Conservation (phyloP, 2,888 invertebrate species). For the Mamestra brassicae region DNA sequence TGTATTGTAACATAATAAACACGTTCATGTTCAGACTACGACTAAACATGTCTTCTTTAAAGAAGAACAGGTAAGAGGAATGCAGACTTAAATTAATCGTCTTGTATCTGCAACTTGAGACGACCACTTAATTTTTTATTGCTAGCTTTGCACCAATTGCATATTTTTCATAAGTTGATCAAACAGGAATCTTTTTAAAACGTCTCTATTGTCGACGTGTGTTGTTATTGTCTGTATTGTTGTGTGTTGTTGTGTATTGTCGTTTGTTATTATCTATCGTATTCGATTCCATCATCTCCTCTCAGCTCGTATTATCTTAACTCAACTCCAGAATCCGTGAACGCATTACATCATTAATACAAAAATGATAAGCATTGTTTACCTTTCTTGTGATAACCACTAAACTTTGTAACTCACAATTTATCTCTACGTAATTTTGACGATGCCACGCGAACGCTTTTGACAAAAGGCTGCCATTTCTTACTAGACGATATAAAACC, state of each 20-base stretch:
- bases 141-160: not conserved
- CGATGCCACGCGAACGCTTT: not conserved
- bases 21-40: not conserved
- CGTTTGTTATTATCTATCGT: no score
- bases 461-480: slow-evolving; percentile 34
- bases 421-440: slow-evolving; percentile 20
- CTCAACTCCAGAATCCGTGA: slow-evolving; percentile 11
- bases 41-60: not conserved
- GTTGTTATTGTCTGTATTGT: no score
- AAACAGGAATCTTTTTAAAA: not conserved
- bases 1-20: not conserved
- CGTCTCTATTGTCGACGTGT: not conserved
- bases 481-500: not conserved
- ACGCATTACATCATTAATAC: slow-evolving; percentile 36
- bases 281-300: not conserved
- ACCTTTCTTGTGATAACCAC: slow-evolving; percentile 22
- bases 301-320: not conserved
- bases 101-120: not conserved
- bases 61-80: not conserved
- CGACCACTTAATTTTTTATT: not conserved
- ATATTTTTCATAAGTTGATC: not conserved
- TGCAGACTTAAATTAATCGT: not conserved
- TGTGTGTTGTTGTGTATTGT: no score
- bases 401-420: slow-evolving; percentile 16
- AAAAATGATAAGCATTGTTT: slow-evolving; percentile 40